A percentile compares a stretch with the other conserved stretches of the same genome.
Conservation (phyloP, 1,140 invertebrate genomes). For the Drosophila murphyi region DNA sequence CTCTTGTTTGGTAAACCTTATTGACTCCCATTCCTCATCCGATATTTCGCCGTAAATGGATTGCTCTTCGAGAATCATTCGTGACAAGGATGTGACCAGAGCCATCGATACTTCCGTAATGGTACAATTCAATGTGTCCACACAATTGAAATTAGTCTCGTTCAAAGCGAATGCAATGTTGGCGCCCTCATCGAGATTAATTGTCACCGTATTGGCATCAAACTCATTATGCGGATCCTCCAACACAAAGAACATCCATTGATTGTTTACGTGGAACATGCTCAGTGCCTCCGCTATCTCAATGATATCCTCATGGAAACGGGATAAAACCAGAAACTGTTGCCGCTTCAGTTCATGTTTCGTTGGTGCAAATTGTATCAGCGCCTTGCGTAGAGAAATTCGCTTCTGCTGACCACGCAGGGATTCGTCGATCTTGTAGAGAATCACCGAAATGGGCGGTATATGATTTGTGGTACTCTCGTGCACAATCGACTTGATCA, state of each 20-base stretch:
- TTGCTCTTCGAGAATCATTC: constrained; percentile 88
- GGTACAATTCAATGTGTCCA: constrained; percentile 72
- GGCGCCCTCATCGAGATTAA: constrained; percentile 89
- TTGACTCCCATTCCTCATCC: constrained; percentile 92
- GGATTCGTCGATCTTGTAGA: constrained; percentile 74
- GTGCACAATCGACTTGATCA: constrained; percentile 71
- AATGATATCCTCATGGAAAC: constrained; percentile 86
- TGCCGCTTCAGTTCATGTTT: constrained; percentile 56
- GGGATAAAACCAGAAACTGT: constrained; percentile 84
- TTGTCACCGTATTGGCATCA: constrained; percentile 86
- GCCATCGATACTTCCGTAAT: constrained; percentile 87
- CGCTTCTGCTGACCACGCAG: constrained; percentile 70
- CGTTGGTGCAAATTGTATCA: constrained; percentile 57
- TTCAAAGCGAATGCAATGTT: constrained; percentile 93
- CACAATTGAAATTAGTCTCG: constrained; percentile 84
- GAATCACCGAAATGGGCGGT: constrained; percentile 70
- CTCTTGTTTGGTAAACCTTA: constrained; percentile 88
- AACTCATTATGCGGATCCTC: constrained; percentile 85
- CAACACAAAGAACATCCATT: constrained; percentile 92
- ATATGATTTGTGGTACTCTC: constrained; percentile 77
- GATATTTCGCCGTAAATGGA: constrained; percentile 89
- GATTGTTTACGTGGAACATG: constrained; percentile 89
- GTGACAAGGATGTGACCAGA: constrained; percentile 88
- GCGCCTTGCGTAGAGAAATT: constrained; percentile 42
- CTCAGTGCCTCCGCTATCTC: constrained; percentile 88